These are phyloP conservation scores for Pomatostomus ruficeps DNA, from an alignment of 2,113 vertebrate genomes.

Conservation along the genomic window DNA sequence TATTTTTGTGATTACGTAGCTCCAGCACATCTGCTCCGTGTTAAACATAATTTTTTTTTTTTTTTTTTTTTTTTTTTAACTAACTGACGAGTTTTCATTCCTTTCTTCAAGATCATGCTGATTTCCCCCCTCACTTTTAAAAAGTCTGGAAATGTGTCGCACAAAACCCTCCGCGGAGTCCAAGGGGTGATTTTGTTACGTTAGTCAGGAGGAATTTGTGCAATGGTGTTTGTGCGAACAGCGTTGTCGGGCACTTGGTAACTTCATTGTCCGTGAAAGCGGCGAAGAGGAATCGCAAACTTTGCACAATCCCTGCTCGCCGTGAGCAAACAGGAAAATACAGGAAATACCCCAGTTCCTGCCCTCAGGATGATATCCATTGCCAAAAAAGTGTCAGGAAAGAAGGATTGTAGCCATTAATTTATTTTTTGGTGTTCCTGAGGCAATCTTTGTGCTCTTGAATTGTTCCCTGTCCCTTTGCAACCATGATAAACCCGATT, in stretches of 20 bases:
- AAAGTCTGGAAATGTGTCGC: not conserved
- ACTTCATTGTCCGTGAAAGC: not conserved
- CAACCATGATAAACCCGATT: not conserved
- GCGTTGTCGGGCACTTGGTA: not conserved
- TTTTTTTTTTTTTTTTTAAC: not conserved
- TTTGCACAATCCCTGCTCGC: not conserved
- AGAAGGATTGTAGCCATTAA: not conserved
- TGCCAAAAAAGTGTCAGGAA: not conserved
- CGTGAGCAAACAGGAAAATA: not conserved
- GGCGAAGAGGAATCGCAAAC: not conserved
- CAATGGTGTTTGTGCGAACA: not conserved
- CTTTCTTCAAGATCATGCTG: not conserved
- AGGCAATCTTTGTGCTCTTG: not conserved
- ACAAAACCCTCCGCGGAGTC: not conserved
- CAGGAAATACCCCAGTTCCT: not conserved
- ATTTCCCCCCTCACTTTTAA: rapidly evolving
- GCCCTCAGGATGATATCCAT: not conserved
- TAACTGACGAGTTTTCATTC: not conserved
- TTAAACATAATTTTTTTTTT: not conserved
- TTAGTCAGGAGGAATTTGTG: not conserved
- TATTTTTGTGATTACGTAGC: rapidly evolving
- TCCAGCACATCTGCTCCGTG: not conserved
- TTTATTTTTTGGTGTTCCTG: not conserved
- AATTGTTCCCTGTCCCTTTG: not conserved
- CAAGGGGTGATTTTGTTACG: not conserved